phyloP scores from a whole-genome alignment of 2,113 vertebrate genomes.

The Beaufortia kweichowensis region DNA sequence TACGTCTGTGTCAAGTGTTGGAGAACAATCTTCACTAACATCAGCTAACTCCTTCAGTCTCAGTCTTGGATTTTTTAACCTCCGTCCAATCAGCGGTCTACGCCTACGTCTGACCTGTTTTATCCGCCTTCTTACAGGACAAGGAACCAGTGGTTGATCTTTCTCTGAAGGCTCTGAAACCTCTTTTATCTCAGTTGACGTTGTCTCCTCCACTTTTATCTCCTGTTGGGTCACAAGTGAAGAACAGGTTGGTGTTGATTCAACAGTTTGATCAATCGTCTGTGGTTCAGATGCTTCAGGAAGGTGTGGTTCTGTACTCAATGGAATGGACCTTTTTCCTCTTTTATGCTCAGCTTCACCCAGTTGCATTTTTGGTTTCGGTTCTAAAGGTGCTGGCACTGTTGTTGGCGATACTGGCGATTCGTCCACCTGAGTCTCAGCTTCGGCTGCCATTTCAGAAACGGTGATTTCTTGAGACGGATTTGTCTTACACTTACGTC shows the following conservation, averaged over 20 bases:
- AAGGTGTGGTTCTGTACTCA: constrained; percentile 48
- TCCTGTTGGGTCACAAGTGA: constrained; percentile 33
- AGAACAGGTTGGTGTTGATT: constrained; percentile 40
- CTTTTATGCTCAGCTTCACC: constrained; percentile 22
- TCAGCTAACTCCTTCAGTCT: constrained; percentile 32
- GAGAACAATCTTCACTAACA: constrained; percentile 32
- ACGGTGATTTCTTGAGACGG: constrained; percentile 43
- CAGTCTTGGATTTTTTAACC: constrained; percentile 67
- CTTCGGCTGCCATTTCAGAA: constrained; percentile 31
- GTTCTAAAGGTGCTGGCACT: constrained; percentile 4
- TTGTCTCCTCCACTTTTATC: constrained; percentile 66
- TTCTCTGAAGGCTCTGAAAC: constrained; percentile 57
- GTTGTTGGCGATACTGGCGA: not conserved
- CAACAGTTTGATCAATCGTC: constrained; percentile 33
- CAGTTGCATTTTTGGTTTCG: constrained; percentile 57
- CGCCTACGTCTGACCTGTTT: constrained; percentile 71
- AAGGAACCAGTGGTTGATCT: constrained; percentile 40
- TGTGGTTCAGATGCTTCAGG: constrained; percentile 41
- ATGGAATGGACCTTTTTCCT: constrained; percentile 43
- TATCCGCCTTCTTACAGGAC: constrained; percentile 43
- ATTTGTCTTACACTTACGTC: constrained; percentile 59
- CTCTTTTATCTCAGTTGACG: constrained; percentile 62
- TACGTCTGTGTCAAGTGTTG: constrained; percentile 34
- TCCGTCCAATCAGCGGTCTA: constrained; percentile 70
- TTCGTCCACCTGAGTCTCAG: constrained; percentile 14